These are phyloP conservation scores for Lutjanus erythropterus DNA, from an alignment of 2,113 vertebrate genomes.

Conservation along the genomic window DNA sequence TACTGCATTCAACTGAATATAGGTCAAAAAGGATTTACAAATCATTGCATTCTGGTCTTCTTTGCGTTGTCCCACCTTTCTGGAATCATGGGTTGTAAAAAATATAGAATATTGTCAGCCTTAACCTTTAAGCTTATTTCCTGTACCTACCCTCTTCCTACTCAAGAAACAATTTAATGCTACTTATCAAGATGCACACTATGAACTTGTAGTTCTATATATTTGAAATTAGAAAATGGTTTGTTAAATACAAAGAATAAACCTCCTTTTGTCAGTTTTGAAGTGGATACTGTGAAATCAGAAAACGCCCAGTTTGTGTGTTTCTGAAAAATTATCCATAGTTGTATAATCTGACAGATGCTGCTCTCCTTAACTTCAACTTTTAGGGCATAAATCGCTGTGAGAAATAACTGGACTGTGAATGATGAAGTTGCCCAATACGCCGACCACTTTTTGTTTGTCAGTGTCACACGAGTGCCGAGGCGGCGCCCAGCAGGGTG, in stretches of 20 bases:
- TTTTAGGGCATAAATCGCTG: not conserved
- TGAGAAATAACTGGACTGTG: constrained; percentile 29
- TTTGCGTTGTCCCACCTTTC: no score
- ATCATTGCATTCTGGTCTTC: no score
- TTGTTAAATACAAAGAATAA: not conserved
- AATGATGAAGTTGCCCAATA: constrained; percentile 26
- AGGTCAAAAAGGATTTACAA: no score
- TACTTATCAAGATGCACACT: not conserved
- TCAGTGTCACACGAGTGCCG: constrained; percentile 30
- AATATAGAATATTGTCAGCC: not conserved
- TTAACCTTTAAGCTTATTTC: not conserved
- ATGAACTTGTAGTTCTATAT: not conserved
- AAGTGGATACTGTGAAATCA: not conserved
- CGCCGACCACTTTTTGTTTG: constrained; percentile 30
- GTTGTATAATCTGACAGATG: not conserved
- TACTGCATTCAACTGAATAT: no score
- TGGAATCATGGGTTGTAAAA: no score
- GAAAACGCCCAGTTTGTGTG: not conserved
- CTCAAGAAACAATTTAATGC: not conserved
- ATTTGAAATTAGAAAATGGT: not conserved
- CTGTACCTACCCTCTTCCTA: no score
- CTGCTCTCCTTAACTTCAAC: not conserved
- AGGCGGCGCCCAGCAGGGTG: constrained; percentile 26
- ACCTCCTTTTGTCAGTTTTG: not conserved
- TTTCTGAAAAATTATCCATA: not conserved